These are phyloP conservation scores for Gallirallus australis DNA, from an alignment of 2,797 vertebrate species.

Conservation along the genomic window DNA sequence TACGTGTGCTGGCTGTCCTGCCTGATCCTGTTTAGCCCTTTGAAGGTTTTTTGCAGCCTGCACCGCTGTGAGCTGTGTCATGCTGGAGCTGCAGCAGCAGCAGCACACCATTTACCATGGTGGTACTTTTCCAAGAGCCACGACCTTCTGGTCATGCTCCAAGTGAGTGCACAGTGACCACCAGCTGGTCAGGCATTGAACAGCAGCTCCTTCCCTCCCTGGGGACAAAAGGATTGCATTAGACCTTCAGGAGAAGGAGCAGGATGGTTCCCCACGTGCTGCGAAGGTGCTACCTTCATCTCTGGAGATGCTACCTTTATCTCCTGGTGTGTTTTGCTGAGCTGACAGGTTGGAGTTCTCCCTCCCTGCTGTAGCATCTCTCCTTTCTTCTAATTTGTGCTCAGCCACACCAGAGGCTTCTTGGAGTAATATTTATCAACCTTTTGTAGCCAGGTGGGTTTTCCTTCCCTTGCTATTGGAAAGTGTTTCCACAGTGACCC, in stretches of 20 bases:
- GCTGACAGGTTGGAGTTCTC: background rate
- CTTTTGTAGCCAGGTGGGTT: background rate
- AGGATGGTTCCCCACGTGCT: rapidly evolving
- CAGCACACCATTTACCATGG: rapidly evolving
- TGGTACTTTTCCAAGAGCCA: rapidly evolving
- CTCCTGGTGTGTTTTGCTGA: background rate
- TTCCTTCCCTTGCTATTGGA: background rate
- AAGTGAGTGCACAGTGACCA: rapidly evolving
- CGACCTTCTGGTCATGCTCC: background rate
- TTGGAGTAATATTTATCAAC: background rate
- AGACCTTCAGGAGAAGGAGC: background rate
- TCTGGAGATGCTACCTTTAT: background rate
- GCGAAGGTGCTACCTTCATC: background rate
- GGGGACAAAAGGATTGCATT: rapidly evolving
- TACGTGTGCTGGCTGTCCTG: rapidly evolving
- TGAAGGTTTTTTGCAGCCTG: background rate
- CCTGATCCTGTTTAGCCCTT: rapidly evolving
- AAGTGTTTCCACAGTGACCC: background rate
- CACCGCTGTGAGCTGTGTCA: rapidly evolving
- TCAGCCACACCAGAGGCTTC: background rate
- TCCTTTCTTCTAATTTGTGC: background rate
- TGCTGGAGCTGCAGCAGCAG: background rate
- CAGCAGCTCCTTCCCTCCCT: background rate
- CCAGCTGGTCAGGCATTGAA: background rate
- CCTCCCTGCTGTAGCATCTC: background rate